Percentiles rank a stretch among this genome's conserved stretches.
These are phyloP conservation scores for Dasyurus viverrinus DNA, from an alignment of 2,113 vertebrate species.

Conservation along the genomic window DNA sequence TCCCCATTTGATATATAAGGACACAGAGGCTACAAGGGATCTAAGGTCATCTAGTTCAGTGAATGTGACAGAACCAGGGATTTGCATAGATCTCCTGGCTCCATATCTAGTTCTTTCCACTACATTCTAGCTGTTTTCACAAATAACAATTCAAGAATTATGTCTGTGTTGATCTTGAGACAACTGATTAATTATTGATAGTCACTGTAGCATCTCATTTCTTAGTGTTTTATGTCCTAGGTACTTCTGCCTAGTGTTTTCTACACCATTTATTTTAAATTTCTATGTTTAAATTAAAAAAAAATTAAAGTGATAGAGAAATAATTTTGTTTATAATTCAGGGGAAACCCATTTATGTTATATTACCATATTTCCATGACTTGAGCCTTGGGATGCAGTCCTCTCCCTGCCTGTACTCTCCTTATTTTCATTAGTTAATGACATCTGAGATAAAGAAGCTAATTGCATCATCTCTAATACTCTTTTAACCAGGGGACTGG, in stretches of 20 bases:
- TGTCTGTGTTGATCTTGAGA: constrained; percentile 39
- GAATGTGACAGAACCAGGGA: background rate
- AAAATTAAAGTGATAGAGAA: constrained; percentile 44
- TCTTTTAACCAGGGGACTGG: background rate
- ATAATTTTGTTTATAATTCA: constrained; percentile 48
- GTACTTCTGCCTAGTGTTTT: constrained; percentile 8
- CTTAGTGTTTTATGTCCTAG: constrained; percentile 37
- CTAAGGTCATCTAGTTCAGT: background rate
- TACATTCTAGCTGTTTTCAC: background rate
- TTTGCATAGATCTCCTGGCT: background rate
- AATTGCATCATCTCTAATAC: constrained; percentile 8
- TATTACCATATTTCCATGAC: constrained; percentile 38
- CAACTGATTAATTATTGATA: background rate
- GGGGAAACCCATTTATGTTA: constrained; percentile 5
- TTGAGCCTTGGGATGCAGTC: background rate
- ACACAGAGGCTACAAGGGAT: background rate
- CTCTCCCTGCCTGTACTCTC: background rate
- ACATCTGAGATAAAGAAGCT: constrained; percentile 25
- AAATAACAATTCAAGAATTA: constrained; percentile 27
- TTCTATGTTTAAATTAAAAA: constrained; percentile 49
- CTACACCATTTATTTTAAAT: constrained; percentile 20
- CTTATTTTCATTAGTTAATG: constrained; percentile 19
- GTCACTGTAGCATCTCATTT: constrained; percentile 24
- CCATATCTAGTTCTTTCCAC: background rate
- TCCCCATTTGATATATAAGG: background rate